These are phyloP conservation scores for Noturus placidus DNA, from an alignment of 2,113 vertebrate genomes.

Conservation along the genomic window DNA sequence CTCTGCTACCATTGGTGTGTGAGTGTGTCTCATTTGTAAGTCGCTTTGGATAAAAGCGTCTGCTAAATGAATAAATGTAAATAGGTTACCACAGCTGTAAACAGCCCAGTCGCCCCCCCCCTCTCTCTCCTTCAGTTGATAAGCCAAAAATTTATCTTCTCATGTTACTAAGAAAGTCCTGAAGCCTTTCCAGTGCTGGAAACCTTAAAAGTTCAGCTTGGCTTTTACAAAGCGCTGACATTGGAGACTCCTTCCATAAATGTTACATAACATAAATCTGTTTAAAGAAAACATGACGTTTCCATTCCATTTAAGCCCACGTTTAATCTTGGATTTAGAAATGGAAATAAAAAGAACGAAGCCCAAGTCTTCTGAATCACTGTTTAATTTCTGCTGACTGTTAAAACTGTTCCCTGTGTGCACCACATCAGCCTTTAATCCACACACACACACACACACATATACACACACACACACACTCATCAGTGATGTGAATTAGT, in stretches of 20 bases:
- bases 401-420: not conserved
- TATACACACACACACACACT: not conserved
- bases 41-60: too few relatives aligned
- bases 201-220: not conserved
- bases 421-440: not conserved
- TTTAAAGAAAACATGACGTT: not conserved
- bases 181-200: not conserved
- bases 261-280: not conserved
- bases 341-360: not conserved
- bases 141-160: not conserved
- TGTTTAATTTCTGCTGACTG: not conserved
- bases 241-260: not conserved
- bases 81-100: too few relatives aligned
- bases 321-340: not conserved
- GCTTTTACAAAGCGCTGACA: not conserved
- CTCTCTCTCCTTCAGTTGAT: not conserved
- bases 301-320: not conserved
- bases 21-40: too few relatives aligned
- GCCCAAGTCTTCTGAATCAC: not conserved
- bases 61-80: too few relatives aligned
- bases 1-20: too few relatives aligned
- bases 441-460: not conserved
- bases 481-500: not conserved
- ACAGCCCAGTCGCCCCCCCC: not conserved
- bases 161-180: not conserved